A percentile compares a stretch with the other conserved stretches of the same genome.
phyloP scores from a whole-genome alignment of 1,140 invertebrate genomes.

The Dreissena rostriformis region DNA sequence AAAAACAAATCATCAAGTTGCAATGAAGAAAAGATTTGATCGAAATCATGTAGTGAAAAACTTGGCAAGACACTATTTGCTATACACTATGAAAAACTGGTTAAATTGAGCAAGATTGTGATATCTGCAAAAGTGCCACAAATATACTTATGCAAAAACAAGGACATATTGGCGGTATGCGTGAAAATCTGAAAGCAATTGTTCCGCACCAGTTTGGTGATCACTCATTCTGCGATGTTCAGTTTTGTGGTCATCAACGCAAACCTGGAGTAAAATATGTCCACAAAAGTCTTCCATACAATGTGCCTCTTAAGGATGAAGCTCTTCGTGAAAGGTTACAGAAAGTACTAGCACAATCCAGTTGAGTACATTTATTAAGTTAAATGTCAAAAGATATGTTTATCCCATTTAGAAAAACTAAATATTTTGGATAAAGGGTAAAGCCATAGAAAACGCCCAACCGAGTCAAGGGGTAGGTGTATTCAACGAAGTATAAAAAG shows the following conservation, averaged over 20 bases:
- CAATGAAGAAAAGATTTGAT: slow-evolving; percentile 22
- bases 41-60: slow-evolving; percentile 18
- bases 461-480: too few species aligned
- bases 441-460: too few species aligned
- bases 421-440: too few species aligned
- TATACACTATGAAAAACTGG: slow-evolving; percentile 2
- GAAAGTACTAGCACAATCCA: background rate
- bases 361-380: too few species aligned
- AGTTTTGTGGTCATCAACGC: slow-evolving; percentile 9
- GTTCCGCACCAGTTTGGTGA: slow-evolving; percentile 18
- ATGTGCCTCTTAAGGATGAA: background rate
- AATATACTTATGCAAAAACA: background rate
- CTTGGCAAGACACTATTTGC: background rate
- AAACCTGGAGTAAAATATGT: background rate
- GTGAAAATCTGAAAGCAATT: slow-evolving; percentile 8
- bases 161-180: background rate
- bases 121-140: background rate
- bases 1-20: background rate
- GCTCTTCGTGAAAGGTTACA: background rate
- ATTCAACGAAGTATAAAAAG: too few species aligned
- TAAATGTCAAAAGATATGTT: too few species aligned
- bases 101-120: slow-evolving; percentile 3
- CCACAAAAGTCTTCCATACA: slow-evolving; percentile 11
- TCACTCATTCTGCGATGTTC: background rate
- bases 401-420: too few species aligned